A percentile compares a stretch with the other conserved stretches of the same genome.
Evolutionary conservation across 2,113 vertebrate species (phyloP).

Genomic region (Poecile atricapillus): DNA sequence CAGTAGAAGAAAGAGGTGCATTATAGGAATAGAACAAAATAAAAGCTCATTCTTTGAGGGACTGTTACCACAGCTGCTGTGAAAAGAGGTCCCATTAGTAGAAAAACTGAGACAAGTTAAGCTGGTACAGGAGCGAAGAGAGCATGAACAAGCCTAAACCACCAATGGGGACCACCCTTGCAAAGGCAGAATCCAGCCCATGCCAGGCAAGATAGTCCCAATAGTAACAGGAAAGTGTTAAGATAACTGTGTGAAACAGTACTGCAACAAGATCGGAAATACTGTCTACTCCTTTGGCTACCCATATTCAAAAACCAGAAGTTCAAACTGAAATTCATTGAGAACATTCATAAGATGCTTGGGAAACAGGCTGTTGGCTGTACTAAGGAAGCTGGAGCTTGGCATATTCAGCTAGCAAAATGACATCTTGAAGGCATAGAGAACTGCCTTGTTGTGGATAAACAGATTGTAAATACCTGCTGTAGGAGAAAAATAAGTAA

Average conservation of each 20-base stretch:
- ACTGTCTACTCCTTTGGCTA: neutral
- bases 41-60: neutral
- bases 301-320: neutral
- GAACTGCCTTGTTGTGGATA: neutral
- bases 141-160: neutral
- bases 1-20: neutral
- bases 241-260: neutral
- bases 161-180: neutral
- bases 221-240: neutral
- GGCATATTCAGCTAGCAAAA: neutral
- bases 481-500: neutral
- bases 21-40: neutral
- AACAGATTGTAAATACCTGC: neutral
- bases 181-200: neutral
- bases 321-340: neutral
- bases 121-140: neutral
- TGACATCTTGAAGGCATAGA: neutral
- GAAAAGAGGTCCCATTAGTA: neutral
- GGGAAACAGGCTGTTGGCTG: neutral
- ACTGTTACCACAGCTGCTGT: neutral
- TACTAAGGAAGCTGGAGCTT: neutral
- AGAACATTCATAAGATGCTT: neutral
- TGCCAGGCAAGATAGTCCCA: neutral
- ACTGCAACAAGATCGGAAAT: neutral
- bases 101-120: neutral